Evolutionary conservation across 2,113 vertebrate species (phyloP), one percentile per base, ranked within the genome.

Genomic region (Oncorhynchus mykiss): DNA sequence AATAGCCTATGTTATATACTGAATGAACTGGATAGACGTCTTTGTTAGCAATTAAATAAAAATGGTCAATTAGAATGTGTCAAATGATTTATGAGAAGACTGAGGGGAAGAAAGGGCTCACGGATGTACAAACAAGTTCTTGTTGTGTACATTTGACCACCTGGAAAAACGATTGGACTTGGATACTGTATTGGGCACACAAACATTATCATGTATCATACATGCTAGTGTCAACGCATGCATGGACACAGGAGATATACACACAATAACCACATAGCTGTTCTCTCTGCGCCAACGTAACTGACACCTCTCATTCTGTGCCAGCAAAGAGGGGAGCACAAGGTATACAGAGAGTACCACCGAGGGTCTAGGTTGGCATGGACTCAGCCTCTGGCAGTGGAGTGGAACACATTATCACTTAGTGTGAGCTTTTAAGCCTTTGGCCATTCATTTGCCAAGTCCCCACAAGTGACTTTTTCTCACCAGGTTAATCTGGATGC

Each of bases 321-420:
- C 9, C 39, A 45, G 39, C 39, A 45, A 11, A 45, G 39, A 45
- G 39, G 39, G 39, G 39, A 45, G 39, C 39, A 45, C 9, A 3
- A 12, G 11, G 39, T 45, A 65, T 25, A 25, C 9, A 5, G 14
- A 65, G 9, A 22, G 25, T 22, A 27, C 24, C 62, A 65, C 62
- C 62, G 25, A 65, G 25, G 62, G 62, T 14, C 62, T 65, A 13
- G 24, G 62, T 65, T 65, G 62, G 62, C 62, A 14, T 18, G 13
- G 51, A 67, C 29, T 18, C 29, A 16, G 25, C 65, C 65, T 29
- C 65, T 67, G 65, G 65, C 65, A 67, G 13, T 12, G 25, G 25
- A 31, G 24, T 67, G 65, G 65, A 67, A 67, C 65, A 67, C 29
- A 67, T 67, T 67, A 29, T 67, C 65, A 67, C 27, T 67, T 29